phyloP scores from a whole-genome alignment of 2,797 vertebrate species.

The Platalea minor region DNA sequence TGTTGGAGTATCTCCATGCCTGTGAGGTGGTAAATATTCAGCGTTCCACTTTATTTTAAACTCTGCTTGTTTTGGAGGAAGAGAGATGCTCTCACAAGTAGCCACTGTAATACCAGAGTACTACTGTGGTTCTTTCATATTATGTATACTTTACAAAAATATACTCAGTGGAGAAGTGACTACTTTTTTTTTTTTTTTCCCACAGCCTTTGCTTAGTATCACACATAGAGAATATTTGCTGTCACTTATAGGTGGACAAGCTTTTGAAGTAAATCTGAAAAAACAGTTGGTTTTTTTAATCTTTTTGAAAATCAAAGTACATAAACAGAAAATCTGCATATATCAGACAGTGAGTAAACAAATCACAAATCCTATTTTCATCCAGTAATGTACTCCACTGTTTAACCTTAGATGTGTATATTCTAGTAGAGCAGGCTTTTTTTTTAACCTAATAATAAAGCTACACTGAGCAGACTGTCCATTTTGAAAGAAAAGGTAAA shows the following conservation, averaged over 20 bases:
- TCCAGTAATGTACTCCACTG: neutral
- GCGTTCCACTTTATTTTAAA: neutral
- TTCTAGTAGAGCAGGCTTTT: neutral
- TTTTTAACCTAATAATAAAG: neutral
- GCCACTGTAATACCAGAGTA: neutral
- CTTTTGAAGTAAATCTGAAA: neutral
- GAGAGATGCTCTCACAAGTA: neutral
- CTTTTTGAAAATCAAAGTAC: neutral
- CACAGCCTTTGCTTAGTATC: neutral
- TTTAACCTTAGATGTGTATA: neutral
- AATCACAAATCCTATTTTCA: neutral
- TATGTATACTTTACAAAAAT: neutral
- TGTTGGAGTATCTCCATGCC: neutral
- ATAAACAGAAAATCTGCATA: neutral
- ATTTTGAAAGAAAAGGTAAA: neutral
- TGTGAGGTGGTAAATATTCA: neutral
- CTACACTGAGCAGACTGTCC: neutral
- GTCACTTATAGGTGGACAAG: neutral
- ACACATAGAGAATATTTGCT: neutral
- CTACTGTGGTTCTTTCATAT: neutral
- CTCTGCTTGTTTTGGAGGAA: neutral
- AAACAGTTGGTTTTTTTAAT: neutral
- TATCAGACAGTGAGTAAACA: neutral
- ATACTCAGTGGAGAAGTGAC: neutral
- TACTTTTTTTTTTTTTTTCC: neutral